Conservation (phyloP, 2,113 vertebrate genomes). For the Phrynocephalus versicolor region DNA sequence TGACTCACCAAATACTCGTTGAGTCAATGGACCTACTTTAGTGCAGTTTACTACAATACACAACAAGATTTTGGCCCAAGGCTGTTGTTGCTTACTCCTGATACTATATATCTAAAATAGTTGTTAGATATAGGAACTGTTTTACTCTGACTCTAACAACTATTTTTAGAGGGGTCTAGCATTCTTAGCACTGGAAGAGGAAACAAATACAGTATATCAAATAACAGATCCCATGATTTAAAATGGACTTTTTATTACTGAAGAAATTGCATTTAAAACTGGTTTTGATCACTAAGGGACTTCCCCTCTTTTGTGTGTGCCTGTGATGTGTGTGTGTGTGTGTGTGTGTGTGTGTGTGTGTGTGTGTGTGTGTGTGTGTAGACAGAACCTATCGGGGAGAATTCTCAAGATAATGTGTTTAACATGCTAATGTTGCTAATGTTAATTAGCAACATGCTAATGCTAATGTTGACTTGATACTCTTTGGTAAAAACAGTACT, state of each 20-base stretch:
- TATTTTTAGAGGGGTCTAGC: neutral
- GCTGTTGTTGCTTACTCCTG: neutral
- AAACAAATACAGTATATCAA: conserved; percentile 12
- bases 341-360: too few relatives aligned
- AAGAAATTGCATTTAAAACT: conserved; percentile 1
- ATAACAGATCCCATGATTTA: conserved; percentile 28
- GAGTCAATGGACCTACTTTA: too few relatives aligned
- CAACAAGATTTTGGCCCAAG: neutral
- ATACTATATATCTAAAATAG: neutral
- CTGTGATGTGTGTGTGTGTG: too few relatives aligned
- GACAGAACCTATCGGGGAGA: conserved; percentile 24
- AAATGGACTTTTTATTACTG: conserved; percentile 1
- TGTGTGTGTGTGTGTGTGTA: conserved; percentile 25
- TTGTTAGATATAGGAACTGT: too few relatives aligned
- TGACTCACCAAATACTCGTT: too few relatives aligned
- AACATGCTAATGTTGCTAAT: conserved; percentile 6
- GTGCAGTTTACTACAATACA: too few relatives aligned
- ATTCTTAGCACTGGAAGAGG: neutral
- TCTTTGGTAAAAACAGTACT: conserved; percentile 18
- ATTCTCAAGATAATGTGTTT: conserved; percentile 20
- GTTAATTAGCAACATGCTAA: neutral
- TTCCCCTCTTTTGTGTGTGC: too few relatives aligned
- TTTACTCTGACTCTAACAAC: neutral
- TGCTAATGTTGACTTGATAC: conserved; percentile 10
- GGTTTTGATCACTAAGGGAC: conserved; percentile 37